Evolutionary conservation across 2,113 vertebrate genomes (phyloP).

Genomic region (Cyrtonyx montezumae): DNA sequence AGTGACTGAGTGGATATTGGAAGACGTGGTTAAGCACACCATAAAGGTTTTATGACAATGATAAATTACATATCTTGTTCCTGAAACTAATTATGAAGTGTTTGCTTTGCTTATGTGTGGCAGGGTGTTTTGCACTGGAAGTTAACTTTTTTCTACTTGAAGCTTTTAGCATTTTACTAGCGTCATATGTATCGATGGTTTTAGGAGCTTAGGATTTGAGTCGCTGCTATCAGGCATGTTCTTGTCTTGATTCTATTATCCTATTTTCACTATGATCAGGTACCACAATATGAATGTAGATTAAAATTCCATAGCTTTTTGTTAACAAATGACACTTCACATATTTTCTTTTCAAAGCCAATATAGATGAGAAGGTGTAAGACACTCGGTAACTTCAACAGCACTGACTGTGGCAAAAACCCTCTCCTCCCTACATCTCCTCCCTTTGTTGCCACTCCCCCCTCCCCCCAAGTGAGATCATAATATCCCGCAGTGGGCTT

Average conservation of each 20-base stretch:
- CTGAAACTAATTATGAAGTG: not conserved
- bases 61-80: not conserved
- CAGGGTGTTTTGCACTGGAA: not conserved
- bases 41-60: not conserved
- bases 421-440: rapidly evolving
- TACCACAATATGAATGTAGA: not conserved
- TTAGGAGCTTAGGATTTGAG: not conserved
- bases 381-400: not conserved
- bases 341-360: not conserved
- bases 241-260: not conserved
- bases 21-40: not conserved
- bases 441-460: no score
- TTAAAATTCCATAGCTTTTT: not conserved
- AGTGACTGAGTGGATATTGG: not conserved
- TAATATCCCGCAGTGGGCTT: not conserved
- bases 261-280: not conserved
- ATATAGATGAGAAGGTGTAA: not conserved
- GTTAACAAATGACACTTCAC: not conserved
- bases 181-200: not conserved
- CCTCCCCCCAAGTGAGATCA: not conserved
- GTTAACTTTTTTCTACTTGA: not conserved
- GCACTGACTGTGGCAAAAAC: not conserved
- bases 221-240: not conserved
- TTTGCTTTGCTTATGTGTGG: not conserved
- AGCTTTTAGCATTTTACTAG: not conserved